phyloP scores from a whole-genome alignment of 2,888 invertebrate species.

The Clunio marinus region DNA sequence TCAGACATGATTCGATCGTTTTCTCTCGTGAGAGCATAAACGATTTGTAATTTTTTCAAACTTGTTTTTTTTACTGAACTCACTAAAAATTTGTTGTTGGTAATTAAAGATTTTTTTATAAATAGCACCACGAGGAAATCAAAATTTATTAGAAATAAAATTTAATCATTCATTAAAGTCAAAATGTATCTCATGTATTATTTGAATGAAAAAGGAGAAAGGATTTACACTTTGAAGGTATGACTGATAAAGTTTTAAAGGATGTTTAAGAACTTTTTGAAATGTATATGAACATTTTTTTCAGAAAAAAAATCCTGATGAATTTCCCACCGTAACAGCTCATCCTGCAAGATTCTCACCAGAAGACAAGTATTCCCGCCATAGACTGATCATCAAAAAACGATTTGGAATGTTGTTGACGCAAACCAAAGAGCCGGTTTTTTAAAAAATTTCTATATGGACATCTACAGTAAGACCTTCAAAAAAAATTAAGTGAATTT shows the following conservation, averaged over 20 bases:
- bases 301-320: slow-evolving; percentile 69
- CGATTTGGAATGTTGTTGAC: slow-evolving; percentile 82
- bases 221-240: slow-evolving; percentile 84
- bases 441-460: slow-evolving; percentile 54
- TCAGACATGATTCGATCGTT: no score
- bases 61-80: no score
- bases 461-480: no score
- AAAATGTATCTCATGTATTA: slow-evolving; percentile 75
- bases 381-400: slow-evolving; percentile 83
- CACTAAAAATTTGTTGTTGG: no score
- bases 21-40: no score
- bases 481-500: no score
- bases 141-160: no score
- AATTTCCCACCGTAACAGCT: slow-evolving; percentile 77
- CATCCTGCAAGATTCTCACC: slow-evolving; percentile 95
- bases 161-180: not conserved
- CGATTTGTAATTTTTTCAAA: no score
- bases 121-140: not conserved
- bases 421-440: slow-evolving; percentile 71
- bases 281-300: slow-evolving; percentile 27
- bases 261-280: not conserved
- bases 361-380: slow-evolving; percentile 87
- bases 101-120: no score
- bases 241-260: no score
- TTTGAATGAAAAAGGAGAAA: slow-evolving; percentile 69